Base-by-base conservation (phyloP, 1,140 invertebrate genomes). In the Drosophila parabipectinata region DNA sequence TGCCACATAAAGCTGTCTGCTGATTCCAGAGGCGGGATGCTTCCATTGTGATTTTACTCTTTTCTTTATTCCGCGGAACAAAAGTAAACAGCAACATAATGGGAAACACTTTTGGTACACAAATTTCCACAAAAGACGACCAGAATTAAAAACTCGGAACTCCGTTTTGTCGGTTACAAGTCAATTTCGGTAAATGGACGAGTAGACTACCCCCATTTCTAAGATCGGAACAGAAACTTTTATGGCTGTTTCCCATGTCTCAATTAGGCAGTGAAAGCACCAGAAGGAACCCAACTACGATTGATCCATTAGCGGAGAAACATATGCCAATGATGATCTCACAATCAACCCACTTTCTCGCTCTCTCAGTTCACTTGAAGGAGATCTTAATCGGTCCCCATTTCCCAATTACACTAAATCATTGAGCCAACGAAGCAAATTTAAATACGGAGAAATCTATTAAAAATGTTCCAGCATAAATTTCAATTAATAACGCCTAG, bases 401-500 rank as follows among this genome's bases (percentile, higher is more conserved):
- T 24, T 56, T 55, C 68, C 87, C 64, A 53, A 88, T 88, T 88
- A 88, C 79, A 89, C 72, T 63, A 88, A 88, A 87, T 87, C 79
- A 76, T 87, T 72, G 80, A 77, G 58, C 52, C 55, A 77, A 74
- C 76, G 67, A 55, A 82, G 83, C 75, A 72, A 82, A 87, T 87
- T 87, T 88, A 78, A 87, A 87, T 87, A 87, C 75, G 68, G 44
- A 59, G 58, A 73, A 85, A 88, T 88, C 83, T 89, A 88, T 88
- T 88, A 83, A 87, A 88, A 87, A 73, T 88, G 83, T 45, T 59
- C 76, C 83, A 79, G 83, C 83, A 87, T 88, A 88, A 88, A 88
- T 88, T 83, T 88, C 79, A 88, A 88, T 88, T 88, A 88, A 83
- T 87, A 64, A 85, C 68, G 82, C 79, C 82, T 78, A 69, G 79